phyloP scores from a whole-genome alignment of 1,140 invertebrate genomes.

The Dinoponera quadriceps region DNA sequence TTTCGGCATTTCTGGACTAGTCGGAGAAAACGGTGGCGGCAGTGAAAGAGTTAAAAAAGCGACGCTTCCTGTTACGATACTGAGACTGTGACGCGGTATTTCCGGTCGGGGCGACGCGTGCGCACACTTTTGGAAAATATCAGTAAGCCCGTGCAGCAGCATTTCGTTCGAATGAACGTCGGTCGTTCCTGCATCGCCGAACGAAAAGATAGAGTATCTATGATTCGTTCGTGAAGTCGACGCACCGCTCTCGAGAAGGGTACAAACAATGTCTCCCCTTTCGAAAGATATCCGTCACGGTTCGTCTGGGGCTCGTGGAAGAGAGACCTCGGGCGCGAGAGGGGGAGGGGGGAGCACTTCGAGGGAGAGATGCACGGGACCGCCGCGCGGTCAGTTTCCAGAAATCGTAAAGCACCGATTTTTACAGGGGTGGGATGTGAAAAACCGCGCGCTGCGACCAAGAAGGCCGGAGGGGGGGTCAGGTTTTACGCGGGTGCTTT shows the following conservation, averaged over 20 bases:
- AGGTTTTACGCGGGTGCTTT: conserved; percentile 61
- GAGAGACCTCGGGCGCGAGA: background rate
- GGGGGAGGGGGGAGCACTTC: too few relatives aligned
- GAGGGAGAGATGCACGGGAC: too few relatives aligned
- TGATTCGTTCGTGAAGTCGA: background rate
- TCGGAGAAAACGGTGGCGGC: too few relatives aligned
- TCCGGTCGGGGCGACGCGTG: background rate
- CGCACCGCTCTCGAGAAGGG: background rate
- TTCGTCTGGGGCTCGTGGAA: conserved; percentile 32
- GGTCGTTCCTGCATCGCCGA: conserved; percentile 1
- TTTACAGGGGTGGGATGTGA: conserved; percentile 57
- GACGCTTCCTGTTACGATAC: background rate
- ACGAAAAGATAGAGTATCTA: background rate
- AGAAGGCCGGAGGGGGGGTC: background rate
- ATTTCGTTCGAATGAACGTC: background rate
- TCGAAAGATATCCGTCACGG: conserved; percentile 63
- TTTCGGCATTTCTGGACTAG: too few relatives aligned
- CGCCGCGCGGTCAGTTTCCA: conserved; percentile 63
- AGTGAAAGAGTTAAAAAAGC: background rate
- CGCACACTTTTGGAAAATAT: background rate
- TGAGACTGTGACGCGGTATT: background rate
- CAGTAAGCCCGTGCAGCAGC: background rate
- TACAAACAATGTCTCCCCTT: conserved; percentile 12
- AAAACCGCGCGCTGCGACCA: conserved; percentile 20
- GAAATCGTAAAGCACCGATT: conserved; percentile 70